phyloP scores from a whole-genome alignment of 2,888 invertebrate genomes.

The Mystacides longicornis region DNA sequence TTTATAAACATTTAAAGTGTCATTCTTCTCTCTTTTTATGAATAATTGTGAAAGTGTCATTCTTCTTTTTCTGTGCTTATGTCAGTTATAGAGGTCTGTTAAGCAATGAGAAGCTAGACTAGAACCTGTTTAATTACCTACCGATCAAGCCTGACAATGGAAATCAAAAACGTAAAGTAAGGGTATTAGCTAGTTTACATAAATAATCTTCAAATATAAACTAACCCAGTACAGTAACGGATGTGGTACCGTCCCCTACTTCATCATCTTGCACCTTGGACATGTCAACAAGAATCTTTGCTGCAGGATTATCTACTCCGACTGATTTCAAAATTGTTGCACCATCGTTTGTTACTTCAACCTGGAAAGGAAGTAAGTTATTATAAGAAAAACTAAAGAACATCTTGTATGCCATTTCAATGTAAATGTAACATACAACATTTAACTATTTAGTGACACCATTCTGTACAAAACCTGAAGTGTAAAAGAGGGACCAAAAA shows the following conservation, averaged over 20 bases:
- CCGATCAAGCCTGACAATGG: no score
- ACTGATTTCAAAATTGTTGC: slow-evolving; percentile 95
- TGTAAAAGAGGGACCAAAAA: no score
- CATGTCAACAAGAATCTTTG: slow-evolving; percentile 98
- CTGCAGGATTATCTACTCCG: slow-evolving; percentile 98
- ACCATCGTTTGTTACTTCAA: slow-evolving; percentile 98
- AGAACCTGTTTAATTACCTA: no score
- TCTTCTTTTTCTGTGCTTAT: no score
- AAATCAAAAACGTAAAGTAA: no score
- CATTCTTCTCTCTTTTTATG: no score
- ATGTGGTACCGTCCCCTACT: slow-evolving; percentile 99
- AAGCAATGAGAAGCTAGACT: no score
- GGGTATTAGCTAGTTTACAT: neutral
- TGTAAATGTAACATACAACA: neutral
- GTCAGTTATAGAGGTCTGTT: no score
- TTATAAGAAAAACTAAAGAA: neutral
- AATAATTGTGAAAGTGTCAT: no score
- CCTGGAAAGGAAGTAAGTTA: slow-evolving; percentile 36
- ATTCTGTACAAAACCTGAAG: no score
- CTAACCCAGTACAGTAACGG: slow-evolving; percentile 83
- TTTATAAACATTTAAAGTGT: no score
- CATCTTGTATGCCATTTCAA: neutral
- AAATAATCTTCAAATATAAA: neutral
- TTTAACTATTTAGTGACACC: neutral
- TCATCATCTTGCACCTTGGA: slow-evolving; percentile 98